phyloP scores from a whole-genome alignment of 2,797 vertebrate genomes.

The Columba guinea region DNA sequence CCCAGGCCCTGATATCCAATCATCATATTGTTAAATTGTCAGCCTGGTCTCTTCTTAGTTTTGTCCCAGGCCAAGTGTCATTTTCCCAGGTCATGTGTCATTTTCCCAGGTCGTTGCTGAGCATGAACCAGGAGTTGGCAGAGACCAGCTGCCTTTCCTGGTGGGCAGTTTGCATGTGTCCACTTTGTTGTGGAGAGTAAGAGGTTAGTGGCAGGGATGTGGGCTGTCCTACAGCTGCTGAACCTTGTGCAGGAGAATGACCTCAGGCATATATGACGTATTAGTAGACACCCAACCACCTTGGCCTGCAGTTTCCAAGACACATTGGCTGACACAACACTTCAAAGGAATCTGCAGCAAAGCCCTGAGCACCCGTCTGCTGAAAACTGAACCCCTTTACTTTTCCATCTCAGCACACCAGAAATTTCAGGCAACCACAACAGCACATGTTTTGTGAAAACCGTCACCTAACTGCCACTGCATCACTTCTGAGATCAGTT shows the following conservation, averaged over 20 bases:
- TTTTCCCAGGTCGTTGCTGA: not conserved
- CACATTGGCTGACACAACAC: not conserved
- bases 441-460: not conserved
- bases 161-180: not conserved
- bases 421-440: not conserved
- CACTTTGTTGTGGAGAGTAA: not conserved
- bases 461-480: not conserved
- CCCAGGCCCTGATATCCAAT: not conserved
- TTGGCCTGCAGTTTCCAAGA: not conserved
- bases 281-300: not conserved
- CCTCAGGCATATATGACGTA: not conserved
- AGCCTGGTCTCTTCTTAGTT: not conserved
- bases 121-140: not conserved
- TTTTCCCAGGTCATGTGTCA: not conserved
- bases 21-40: not conserved
- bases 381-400: not conserved
- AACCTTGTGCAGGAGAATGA: not conserved
- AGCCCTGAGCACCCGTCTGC: not conserved
- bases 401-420: not conserved
- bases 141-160: not conserved
- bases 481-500: not conserved
- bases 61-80: not conserved
- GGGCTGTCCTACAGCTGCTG: not conserved
- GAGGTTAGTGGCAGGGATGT: not conserved
- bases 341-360: not conserved